Evolutionary conservation across 2,888 invertebrate species (phyloP), one percentile per base, ranked within the genome.

Genomic region (Dioctria linearis): DNA sequence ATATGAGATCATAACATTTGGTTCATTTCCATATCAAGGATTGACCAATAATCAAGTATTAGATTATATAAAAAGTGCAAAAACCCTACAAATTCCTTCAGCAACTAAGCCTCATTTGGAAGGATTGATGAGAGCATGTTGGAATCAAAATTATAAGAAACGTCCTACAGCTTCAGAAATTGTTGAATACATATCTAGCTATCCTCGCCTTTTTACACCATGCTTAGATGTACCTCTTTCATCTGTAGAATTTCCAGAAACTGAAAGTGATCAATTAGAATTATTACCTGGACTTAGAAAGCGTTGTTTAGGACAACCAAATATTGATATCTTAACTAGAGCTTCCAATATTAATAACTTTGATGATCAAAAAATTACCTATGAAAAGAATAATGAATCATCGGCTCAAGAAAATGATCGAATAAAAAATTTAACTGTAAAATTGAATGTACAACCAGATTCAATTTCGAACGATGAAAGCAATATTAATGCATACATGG

Each of bases 1-100:
- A 3, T 97, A 94, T 87, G 95, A 96, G 89, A 95, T 97, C 80
- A 93, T 96, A 80, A 96, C 97, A 0, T 96, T 97, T 88, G 97
- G 97, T 8, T 95, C 95, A 85, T 94, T 96, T 88, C 97, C 97
- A 0, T 97, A 95, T 88, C 96, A 95, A 89, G 96, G 96, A 0
- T 90, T 96, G 86, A 94, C 93, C 84, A 97, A 97, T 88, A 93
- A 92, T 83, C 94, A 97, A 90, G 97, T 97, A 13, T 89, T 97
- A 84, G 93, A 94, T 73, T 92, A 93, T 84, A 95, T 97, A 0
- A 95, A 94, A 86, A 90, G 90, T 39, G 96, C 96, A 4, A 93
- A 94, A 83, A 93, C 93, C 3, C 90, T 96, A 82, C 90, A 87
- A 11, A 92, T 96, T 83, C 97, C 97, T 0, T 90, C 90, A n/a